Percentiles rank a stretch among this genome's conserved stretches.
These are phyloP conservation scores for Malurus melanocephalus DNA, from an alignment of 2,113 vertebrate species.

Conservation along the genomic window DNA sequence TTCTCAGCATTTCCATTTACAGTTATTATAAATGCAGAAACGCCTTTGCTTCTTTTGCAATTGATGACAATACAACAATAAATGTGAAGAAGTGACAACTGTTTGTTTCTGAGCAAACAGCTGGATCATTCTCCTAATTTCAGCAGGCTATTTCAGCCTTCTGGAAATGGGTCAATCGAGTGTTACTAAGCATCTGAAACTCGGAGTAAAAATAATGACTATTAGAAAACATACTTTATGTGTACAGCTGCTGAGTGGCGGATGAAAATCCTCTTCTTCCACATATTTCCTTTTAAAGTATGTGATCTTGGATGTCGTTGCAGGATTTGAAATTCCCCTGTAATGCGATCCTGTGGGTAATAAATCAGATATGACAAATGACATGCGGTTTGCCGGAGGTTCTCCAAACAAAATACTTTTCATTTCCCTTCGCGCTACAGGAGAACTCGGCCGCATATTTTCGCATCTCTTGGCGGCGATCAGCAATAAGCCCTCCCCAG, in stretches of 20 bases:
- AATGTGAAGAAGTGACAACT: conserved; percentile 40
- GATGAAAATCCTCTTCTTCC: conserved; percentile 88
- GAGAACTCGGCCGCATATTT: conserved; percentile 35
- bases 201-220: conserved; percentile 60
- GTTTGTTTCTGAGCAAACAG: conserved; percentile 37
- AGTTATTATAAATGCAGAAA: conserved; percentile 35
- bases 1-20: conserved; percentile 14
- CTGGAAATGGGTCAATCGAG: conserved; percentile 58
- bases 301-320: conserved; percentile 87
- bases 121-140: conserved; percentile 37
- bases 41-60: conserved; percentile 30
- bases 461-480: background rate
- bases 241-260: conserved; percentile 86
- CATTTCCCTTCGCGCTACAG: conserved; percentile 47
- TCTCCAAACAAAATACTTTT: conserved; percentile 72
- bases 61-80: conserved; percentile 58
- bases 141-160: conserved; percentile 39
- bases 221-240: conserved; percentile 85
- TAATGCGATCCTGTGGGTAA: conserved; percentile 82
- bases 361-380: conserved; percentile 79
- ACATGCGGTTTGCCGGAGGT: conserved; percentile 71
- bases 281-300: conserved; percentile 97
- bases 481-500: conserved; percentile 2
- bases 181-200: conserved; percentile 58
- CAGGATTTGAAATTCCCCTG: conserved; percentile 84